Base-by-base conservation (phyloP, 1,140 invertebrate species). In the Macrosteles quadrilineatus region DNA sequence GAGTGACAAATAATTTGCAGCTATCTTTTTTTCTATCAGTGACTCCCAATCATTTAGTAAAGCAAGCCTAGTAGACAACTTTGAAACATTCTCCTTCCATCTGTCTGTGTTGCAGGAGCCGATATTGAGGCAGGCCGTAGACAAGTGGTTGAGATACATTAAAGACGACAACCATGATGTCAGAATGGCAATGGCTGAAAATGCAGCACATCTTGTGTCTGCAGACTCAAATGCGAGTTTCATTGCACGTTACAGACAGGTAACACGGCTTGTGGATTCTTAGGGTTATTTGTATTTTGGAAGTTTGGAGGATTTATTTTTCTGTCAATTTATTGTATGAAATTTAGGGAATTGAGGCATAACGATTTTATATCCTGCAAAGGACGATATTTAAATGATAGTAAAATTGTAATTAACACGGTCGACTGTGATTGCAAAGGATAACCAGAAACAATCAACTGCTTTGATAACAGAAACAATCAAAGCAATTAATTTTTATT, bases 61-160 rank as follows among this genome's bases (percentile, higher is more conserved):
- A 43, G 36, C 36, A 11, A 11, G 9, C 17, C 9, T 9, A 43
- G 9, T 43, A 43, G 17, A 17, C 36, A 17, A 11, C 36, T 43
- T 11, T 53, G 4, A 11, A 53, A 6, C 6, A 53, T 53, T 14
- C 4, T 53, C 4, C 19, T 4, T 53, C 11, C 68, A 68, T 57
- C 70, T 73, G 69, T 59, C 69, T 73, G 66, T 71, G 19, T 69
- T 67, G 21, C 63, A 66, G 32, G 43, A 36, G 4, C 29, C 43
- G 4, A 6, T 14, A 19, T 21, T 53, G 9, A 11, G 19, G 30
- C 21, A 66, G 32, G 32, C 21, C n/a, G 30, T 66, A 14, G 29
- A 40, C 21, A 66, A 45, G 29, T 66, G 63, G 63, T 21, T 67
- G 21, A 21, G 25, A 19, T 30, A 50, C 12, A 53, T 67, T 1